Percentiles rank a stretch among this genome's conserved stretches.
Conservation (phyloP, 2,113 vertebrate genomes). For the Hippocampus abdominalis region DNA sequence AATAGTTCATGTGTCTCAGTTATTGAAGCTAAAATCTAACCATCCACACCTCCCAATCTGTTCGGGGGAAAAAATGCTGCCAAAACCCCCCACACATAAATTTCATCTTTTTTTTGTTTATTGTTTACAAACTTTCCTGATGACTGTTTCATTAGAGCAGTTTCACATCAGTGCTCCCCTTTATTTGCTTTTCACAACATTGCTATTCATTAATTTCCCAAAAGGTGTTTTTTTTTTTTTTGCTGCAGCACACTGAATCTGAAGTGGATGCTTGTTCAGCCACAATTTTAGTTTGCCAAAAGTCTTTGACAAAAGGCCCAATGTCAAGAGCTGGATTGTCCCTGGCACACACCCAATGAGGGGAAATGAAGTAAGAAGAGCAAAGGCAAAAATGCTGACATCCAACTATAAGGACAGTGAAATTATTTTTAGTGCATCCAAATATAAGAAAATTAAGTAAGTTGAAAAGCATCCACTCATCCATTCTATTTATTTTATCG, state of each 20-base stretch:
- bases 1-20: not conserved
- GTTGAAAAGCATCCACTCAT: too few species aligned
- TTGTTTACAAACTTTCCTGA: not conserved
- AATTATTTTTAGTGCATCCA: too few species aligned
- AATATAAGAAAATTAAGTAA: too few species aligned
- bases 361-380: constrained; percentile 23
- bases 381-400: not conserved
- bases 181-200: not conserved
- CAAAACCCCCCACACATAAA: not conserved
- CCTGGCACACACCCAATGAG: constrained; percentile 19
- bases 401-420: too few species aligned
- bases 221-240: constrained; percentile 11
- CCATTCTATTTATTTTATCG: too few species aligned
- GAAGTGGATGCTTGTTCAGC: constrained; percentile 23
- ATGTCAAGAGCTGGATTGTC: constrained; percentile 34
- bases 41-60: not conserved
- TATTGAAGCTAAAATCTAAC: not conserved
- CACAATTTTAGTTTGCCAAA: constrained; percentile 43
- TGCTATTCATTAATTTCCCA: constrained; percentile 16
- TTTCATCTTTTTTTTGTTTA: not conserved
- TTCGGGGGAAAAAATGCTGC: not conserved
- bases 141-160: not conserved
- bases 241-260: constrained; percentile 23
- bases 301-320: constrained; percentile 36
- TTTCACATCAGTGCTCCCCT: constrained; percentile 2